Evolutionary conservation across 2,113 vertebrate species (phyloP).

Genomic region (Sinocyclocheilus maitianheensis): DNA sequence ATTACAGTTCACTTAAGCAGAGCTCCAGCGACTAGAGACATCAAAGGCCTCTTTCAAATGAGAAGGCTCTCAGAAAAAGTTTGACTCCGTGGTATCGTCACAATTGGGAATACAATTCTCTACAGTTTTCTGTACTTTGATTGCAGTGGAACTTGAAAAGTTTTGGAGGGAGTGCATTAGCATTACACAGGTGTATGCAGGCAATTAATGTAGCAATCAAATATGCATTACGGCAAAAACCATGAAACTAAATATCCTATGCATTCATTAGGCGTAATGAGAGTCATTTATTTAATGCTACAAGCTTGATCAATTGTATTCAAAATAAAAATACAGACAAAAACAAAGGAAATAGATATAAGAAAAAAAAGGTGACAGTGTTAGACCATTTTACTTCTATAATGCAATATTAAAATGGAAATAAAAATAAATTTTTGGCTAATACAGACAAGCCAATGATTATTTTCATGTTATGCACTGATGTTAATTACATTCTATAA

Average conservation of each 20-base stretch:
- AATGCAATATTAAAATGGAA: not conserved
- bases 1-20: conserved; percentile 59
- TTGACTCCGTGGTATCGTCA: conserved; percentile 22
- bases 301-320: not conserved
- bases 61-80: conserved; percentile 48
- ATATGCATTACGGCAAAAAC: conserved; percentile 18
- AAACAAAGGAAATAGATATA: not conserved
- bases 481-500: not conserved
- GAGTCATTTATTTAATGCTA: not conserved
- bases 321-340: not conserved
- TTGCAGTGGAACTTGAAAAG: conserved; percentile 39
- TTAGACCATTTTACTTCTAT: not conserved
- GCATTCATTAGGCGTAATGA: not conserved
- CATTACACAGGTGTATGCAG: conserved; percentile 1
- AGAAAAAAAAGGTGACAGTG: not conserved
- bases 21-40: conserved; percentile 49
- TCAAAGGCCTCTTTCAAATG: conserved; percentile 48
- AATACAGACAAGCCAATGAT: not conserved
- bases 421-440: not conserved
- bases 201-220: conserved; percentile 20
- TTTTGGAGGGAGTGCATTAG: conserved; percentile 19
- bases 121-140: conserved; percentile 40
- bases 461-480: not conserved
- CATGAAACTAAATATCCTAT: not conserved
- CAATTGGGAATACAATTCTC: conserved; percentile 33